Base-by-base conservation (phyloP, 2,113 vertebrate genomes). In the Clinocottus analis region DNA sequence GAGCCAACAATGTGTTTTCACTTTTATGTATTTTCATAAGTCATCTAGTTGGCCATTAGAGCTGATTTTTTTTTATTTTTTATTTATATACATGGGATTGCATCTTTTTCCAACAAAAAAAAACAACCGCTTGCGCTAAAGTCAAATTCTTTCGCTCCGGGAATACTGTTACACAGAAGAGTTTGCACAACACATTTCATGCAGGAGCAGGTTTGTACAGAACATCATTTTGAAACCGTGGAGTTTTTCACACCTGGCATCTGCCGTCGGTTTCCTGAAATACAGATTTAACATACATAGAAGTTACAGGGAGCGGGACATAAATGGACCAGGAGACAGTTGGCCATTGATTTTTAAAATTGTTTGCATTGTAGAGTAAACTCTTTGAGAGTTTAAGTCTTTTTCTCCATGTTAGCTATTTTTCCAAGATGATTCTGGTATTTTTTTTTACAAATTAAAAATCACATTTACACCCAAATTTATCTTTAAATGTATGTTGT, bases 11-110 rank as follows among this genome's bases (percentile, higher is more conserved):
- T 90, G 84, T 90, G 90, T 88, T 92, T 92, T 92, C 88, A 92
- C 85, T 92, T 93, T 89, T 85, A 86, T 85, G 84, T 88, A 86
- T 91, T 94, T 93, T 94, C 85, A 89, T 85, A 91, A 90, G 87
- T 90, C 85, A 86, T 88, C 80, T 71, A 87, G 84, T 80, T 87
- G 89, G 85, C 67, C 67, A 77, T 80, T 81, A 90, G 82, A 88
- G 72, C 68, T 41, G 64, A 85, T 90, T 77, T 90, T 92, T 77
- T 93, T 47, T 19, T 43, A 2, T 39, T 39, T 39, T 12, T 39
- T 39, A 3, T 89, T 53, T 53, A 23, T 33, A 33, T 33, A 21
- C 77, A 88, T 43, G 75, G 90, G 87, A 79, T 23, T 79, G 90
- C 83, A 74, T 85, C 43, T 72, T 82, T 83, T 83, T 91, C 79